These are phyloP conservation scores for Chorisops tibialis DNA, from an alignment of 2,888 invertebrate genomes.

Conservation along the genomic window DNA sequence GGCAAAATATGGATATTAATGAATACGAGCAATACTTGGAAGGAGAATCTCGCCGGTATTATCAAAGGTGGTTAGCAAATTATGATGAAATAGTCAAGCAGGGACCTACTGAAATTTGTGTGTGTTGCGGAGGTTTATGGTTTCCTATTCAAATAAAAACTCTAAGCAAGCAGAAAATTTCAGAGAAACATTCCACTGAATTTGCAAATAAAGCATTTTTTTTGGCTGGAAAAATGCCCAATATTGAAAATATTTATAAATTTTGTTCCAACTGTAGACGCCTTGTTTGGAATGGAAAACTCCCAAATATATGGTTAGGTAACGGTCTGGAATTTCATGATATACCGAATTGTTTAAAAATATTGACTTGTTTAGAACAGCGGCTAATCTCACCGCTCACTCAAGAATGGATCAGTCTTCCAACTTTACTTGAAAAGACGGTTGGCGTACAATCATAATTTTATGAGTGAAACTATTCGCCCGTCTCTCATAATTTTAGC, in stretches of 20 bases:
- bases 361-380: constrained; percentile 35
- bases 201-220: not conserved
- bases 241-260: not conserved
- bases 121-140: too few species aligned
- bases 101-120: too few species aligned
- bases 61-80: not conserved
- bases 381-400: constrained; percentile 28
- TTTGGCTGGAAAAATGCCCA: not conserved
- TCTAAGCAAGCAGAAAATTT: not conserved
- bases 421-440: constrained; percentile 33
- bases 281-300: not conserved
- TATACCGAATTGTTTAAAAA: constrained; percentile 31
- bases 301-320: not conserved
- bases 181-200: not conserved
- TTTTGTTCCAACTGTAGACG: not conserved
- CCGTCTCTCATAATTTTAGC: too few species aligned
- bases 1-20: not conserved
- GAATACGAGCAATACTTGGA: not conserved
- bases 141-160: not conserved
- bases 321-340: not conserved
- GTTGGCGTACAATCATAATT: constrained; percentile 12
- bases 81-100: not conserved
- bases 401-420: constrained; percentile 31
- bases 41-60: not conserved
- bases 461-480: too few species aligned